These are phyloP conservation scores for Haplotaxodon microlepis DNA, from an alignment of 2,113 vertebrate genomes.

Conservation along the genomic window DNA sequence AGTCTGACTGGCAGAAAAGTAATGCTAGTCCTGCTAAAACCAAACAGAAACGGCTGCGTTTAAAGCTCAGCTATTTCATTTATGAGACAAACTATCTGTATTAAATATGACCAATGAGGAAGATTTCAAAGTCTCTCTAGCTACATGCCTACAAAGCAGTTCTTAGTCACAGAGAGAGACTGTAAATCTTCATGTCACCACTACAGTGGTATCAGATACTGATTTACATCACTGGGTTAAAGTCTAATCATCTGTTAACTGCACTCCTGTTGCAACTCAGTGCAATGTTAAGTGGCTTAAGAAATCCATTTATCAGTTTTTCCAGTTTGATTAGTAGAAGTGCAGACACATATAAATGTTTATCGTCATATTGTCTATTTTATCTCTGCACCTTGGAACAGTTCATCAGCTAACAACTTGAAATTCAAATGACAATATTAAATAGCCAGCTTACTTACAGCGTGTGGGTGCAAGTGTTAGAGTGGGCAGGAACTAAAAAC, in stretches of 20 bases:
- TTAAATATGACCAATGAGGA: neutral
- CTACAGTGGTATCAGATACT: neutral
- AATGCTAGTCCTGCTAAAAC: neutral
- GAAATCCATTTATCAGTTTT: neutral
- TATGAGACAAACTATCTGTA: neutral
- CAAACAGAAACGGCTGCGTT: neutral
- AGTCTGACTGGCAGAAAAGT: neutral
- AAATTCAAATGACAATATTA: neutral
- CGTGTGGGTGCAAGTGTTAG: neutral
- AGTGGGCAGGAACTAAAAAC: neutral
- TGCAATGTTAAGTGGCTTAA: neutral
- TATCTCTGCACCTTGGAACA: neutral
- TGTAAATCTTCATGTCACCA: neutral
- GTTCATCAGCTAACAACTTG: neutral
- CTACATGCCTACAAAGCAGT: neutral
- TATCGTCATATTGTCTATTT: neutral
- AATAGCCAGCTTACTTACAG: neutral
- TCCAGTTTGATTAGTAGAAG: neutral
- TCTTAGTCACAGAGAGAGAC: neutral
- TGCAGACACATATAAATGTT: neutral
- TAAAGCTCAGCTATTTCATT: neutral
- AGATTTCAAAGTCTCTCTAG: neutral
- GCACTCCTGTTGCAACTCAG: neutral
- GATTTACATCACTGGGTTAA: neutral
- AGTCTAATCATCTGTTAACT: neutral